Percentiles rank a stretch among this genome's conserved stretches.
Conservation (phyloP, 2,888 invertebrate species). For the Drosophila leonis region DNA sequence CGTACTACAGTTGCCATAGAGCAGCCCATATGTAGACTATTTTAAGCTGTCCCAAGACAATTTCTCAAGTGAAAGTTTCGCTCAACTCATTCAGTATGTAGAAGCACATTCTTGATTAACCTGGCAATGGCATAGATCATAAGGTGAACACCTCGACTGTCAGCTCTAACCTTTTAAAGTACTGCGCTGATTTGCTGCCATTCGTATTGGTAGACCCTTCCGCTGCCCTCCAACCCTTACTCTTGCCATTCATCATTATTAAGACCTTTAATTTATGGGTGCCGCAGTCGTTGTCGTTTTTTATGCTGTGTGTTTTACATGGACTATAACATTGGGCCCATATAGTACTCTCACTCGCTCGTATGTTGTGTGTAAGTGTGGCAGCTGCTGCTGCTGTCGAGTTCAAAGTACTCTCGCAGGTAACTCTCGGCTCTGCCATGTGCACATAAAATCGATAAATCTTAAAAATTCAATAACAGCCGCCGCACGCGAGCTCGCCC, state of each 20-base stretch:
- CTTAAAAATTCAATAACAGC: slow-evolving; percentile 80
- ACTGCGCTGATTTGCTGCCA: slow-evolving; percentile 34
- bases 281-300: slow-evolving; percentile 66
- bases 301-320: slow-evolving; percentile 77
- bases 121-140: slow-evolving; percentile 25
- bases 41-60: slow-evolving; percentile 2
- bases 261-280: slow-evolving; percentile 74
- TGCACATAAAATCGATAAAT: slow-evolving; percentile 76
- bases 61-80: slow-evolving; percentile 7
- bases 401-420: slow-evolving; percentile 57
- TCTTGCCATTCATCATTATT: slow-evolving; percentile 71
- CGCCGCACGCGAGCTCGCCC: slow-evolving; percentile 58
- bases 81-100: background rate
- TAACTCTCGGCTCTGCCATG: slow-evolving; percentile 32
- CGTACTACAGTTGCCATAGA: background rate
- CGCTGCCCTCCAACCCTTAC: background rate
- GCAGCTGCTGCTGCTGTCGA: slow-evolving; percentile 56
- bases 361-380: slow-evolving; percentile 38
- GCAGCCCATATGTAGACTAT: background rate
- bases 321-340: slow-evolving; percentile 72
- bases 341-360: slow-evolving; percentile 26
- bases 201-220: slow-evolving; percentile 13
- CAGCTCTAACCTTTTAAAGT: slow-evolving; percentile 34
- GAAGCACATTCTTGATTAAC: slow-evolving; percentile 25
- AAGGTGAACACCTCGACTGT: background rate